These are phyloP conservation scores for Hedya salicella DNA, from an alignment of 2,888 invertebrate species.

Conservation along the genomic window DNA sequence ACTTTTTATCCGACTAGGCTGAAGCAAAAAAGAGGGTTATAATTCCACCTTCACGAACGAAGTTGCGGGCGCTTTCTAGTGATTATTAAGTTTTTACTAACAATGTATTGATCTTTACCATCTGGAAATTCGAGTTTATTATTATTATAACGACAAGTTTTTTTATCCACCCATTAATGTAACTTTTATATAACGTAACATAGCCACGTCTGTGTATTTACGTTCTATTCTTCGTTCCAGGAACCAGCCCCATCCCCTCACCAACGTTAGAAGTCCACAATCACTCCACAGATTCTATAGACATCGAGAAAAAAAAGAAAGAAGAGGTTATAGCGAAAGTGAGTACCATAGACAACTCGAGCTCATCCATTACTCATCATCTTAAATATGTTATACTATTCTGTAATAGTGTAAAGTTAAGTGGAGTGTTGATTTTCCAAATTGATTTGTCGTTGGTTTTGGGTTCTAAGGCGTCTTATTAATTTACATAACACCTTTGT, in stretches of 20 bases:
- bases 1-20: too few species aligned
- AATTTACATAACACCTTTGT: background rate
- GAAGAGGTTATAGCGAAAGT: slow-evolving; percentile 85
- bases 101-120: too few species aligned
- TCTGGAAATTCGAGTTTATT: too few species aligned
- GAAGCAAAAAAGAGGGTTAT: too few species aligned
- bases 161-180: too few species aligned
- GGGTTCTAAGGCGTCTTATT: slow-evolving; percentile 54
- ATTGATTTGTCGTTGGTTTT: slow-evolving; percentile 64
- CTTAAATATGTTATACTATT: slow-evolving; percentile 60
- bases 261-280: slow-evolving; percentile 88
- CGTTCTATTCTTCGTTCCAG: slow-evolving; percentile 55
- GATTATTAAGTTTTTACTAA: too few species aligned
- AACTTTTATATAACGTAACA: too few species aligned
- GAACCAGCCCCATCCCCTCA: slow-evolving; percentile 91
- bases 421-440: slow-evolving; percentile 69
- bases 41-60: too few species aligned
- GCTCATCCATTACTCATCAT: slow-evolving; percentile 60
- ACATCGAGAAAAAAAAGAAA: slow-evolving; percentile 88
- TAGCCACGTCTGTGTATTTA: background rate
- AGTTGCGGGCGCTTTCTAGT: too few species aligned
- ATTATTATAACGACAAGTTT: too few species aligned
- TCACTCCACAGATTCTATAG: slow-evolving; percentile 92
- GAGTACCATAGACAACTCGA: slow-evolving; percentile 52
- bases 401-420: slow-evolving; percentile 56